Evolutionary conservation across 2,113 vertebrate species (phyloP), one percentile per base, ranked within the genome.

Genomic region (Rana temporaria): DNA sequence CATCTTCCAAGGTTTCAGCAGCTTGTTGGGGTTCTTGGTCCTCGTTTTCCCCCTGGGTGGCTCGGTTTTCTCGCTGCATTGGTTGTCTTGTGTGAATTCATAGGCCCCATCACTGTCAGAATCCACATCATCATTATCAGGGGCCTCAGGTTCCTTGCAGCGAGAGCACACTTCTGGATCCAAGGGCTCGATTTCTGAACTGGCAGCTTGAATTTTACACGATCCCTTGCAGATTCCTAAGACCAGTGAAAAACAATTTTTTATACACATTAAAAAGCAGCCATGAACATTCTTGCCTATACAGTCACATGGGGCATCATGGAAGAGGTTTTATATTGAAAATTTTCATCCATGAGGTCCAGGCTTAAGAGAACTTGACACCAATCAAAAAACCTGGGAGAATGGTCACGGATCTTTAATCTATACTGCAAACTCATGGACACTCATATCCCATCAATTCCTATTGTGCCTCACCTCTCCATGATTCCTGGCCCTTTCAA

Each of bases 51-150:
- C 90, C 74, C 81, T 89, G 63, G 92, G 92, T 0, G 93, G 91
- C 86, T 96, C 96, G 34, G 93, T 81, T 62, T 92, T 89, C 86
- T 98, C 97, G 0, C 91, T 91, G 85, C 94, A 95, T 85, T 95
- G 97, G 80, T 93, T 88, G 0, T 98, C 98, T 89, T 97, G 96
- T 0, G 94, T 96, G 89, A 98, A 96, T 87, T 99, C 98, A 0
- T 98, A 98, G 1, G 97, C 91, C 0, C 93, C 96, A 19, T 99
- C 98, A 0, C 96, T 98, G 91, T 99, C 98, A 0, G 97, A 98
- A 87, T 98, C 97, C 0, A 84, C 88, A 0, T 88, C 90, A 78
- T 98, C 96, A 0, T 93, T 94, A 73, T 97, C 95, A 0, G 86
- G 84, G 20, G 90, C 92, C 85, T 97, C 96, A 0, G 87, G 89